phyloP scores from a whole-genome alignment of 2,888 invertebrate genomes.

The Scaptomyza parva region DNA sequence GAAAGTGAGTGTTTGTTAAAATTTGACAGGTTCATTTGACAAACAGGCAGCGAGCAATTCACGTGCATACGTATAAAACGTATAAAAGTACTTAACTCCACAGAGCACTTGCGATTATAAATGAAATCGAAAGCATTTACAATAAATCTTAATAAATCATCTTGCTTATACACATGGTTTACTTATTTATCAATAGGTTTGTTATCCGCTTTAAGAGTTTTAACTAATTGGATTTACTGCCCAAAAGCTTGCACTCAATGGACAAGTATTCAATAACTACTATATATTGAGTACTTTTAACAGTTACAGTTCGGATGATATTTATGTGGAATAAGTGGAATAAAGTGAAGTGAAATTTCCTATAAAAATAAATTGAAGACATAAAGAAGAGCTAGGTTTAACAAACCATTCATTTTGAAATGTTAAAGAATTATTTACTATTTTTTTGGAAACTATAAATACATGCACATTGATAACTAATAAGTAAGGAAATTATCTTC shows the following conservation, averaged over 20 bases:
- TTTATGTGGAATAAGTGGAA: not conserved
- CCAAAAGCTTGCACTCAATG: too few species aligned
- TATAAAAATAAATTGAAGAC: not conserved
- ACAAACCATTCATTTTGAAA: too few species aligned
- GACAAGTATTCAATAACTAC: not conserved
- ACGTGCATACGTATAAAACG: constrained; percentile 18
- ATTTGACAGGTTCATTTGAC: constrained; percentile 82
- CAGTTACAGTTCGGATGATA: not conserved
- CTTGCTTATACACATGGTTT: constrained; percentile 12
- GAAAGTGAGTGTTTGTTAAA: constrained; percentile 82
- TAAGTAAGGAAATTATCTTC: too few species aligned
- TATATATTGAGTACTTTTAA: not conserved
- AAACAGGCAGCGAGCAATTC: constrained; percentile 47
- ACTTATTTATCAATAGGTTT: constrained; percentile 7
- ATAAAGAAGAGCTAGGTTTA: too few species aligned
- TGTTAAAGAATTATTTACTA: too few species aligned
- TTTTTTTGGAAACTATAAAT: too few species aligned
- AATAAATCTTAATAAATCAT: constrained; percentile 63
- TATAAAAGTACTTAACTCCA: constrained; percentile 52
- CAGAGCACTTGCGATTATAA: constrained; percentile 28
- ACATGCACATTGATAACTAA: too few species aligned
- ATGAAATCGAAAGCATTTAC: constrained; percentile 61
- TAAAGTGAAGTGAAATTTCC: not conserved
- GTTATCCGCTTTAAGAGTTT: not conserved
- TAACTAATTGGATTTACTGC: not conserved